Percentiles rank a stretch among this genome's conserved stretches.
These are phyloP conservation scores for Heliconius nattereri DNA, from an alignment of 1,140 invertebrate genomes.

Conservation along the genomic window DNA sequence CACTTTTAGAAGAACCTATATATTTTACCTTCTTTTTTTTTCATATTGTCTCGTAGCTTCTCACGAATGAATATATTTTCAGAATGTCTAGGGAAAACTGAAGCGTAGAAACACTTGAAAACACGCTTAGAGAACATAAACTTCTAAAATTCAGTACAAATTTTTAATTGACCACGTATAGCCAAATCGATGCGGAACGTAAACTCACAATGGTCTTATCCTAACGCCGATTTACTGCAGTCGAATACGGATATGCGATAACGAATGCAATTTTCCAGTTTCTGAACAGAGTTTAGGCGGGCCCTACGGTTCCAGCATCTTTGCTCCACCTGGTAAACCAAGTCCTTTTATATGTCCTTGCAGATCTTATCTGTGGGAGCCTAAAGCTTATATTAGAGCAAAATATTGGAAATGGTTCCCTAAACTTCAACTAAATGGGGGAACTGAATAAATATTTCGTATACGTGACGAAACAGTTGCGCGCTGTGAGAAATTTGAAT, in stretches of 20 bases:
- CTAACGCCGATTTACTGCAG: conserved; percentile 40
- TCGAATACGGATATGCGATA: conserved; percentile 72
- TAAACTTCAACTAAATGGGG: conserved; percentile 16
- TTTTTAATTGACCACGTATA: conserved; percentile 32
- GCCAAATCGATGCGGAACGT: conserved; percentile 38
- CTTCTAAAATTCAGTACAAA: neutral
- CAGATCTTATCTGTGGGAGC: conserved; percentile 11
- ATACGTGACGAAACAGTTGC: conserved; percentile 34
- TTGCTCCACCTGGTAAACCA: conserved; percentile 51
- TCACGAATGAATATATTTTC: neutral
- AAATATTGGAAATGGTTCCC: neutral
- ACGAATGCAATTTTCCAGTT: conserved; percentile 79
- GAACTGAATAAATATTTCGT: conserved; percentile 33
- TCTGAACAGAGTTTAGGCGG: conserved; percentile 73
- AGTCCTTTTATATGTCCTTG: conserved; percentile 16
- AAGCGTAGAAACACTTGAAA: neutral
- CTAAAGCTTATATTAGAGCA: conserved; percentile 15
- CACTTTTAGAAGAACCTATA: neutral
- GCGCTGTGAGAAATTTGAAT: conserved; percentile 24
- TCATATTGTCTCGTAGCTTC: too few species aligned
- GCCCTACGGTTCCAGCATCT: conserved; percentile 50
- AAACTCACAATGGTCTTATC: conserved; percentile 43
- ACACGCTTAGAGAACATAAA: neutral
- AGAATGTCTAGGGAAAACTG: conserved; percentile 1
- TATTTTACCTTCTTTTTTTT: neutral